Percentiles rank a stretch among this genome's conserved stretches.
These are phyloP conservation scores for Damaliscus lunatus DNA, from an alignment of 2,113 vertebrate species.

Conservation along the genomic window DNA sequence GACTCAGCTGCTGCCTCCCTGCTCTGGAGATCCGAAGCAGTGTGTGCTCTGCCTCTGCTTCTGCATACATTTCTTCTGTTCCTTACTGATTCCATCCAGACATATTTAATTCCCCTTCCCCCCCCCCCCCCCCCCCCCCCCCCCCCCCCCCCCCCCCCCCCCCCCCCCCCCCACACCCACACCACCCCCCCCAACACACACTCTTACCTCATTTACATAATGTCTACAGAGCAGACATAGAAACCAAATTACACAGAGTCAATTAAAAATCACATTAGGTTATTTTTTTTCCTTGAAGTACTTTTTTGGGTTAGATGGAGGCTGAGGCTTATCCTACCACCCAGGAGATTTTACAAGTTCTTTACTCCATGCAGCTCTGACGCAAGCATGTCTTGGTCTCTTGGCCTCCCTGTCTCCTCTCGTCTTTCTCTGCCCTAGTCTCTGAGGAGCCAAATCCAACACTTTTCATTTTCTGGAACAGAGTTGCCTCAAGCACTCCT, in stretches of 20 bases:
- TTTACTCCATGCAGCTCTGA: neutral
- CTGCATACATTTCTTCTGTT: neutral
- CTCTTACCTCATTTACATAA: neutral
- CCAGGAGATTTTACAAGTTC: neutral
- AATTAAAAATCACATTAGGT: neutral
- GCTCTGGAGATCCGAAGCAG: neutral
- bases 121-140: no score
- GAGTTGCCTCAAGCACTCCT: neutral
- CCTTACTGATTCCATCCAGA: neutral
- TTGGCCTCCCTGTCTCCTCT: neutral
- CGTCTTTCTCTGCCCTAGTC: neutral
- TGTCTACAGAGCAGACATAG: neutral
- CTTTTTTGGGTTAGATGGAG: accelerated
- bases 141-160: no score
- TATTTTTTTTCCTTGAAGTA: neutral
- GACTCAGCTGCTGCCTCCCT: neutral
- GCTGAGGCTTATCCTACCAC: neutral
- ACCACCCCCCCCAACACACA: no score
- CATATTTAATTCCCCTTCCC: neutral
- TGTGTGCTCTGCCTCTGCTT: neutral
- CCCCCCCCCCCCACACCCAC: no score
- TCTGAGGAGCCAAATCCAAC: neutral
- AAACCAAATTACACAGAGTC: neutral
- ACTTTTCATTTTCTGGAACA: neutral
- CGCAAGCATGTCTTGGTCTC: neutral